Base-by-base conservation (phyloP, 2,888 invertebrate species). In the Drosophila recens region DNA sequence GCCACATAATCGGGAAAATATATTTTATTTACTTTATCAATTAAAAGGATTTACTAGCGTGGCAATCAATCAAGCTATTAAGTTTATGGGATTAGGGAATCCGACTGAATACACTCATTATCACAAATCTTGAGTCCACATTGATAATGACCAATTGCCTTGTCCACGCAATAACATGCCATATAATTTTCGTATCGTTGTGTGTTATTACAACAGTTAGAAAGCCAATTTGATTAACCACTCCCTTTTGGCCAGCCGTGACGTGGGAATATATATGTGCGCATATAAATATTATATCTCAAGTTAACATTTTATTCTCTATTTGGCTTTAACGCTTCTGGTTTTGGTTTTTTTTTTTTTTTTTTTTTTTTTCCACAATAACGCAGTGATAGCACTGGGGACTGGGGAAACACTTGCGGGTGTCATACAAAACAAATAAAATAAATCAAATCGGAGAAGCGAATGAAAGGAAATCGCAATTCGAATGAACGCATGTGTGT, bases 351-450 rank as follows among this genome's bases (percentile, higher is more conserved):
- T n/a, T n/a, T n/a, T n/a, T n/a, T n/a, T n/a, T n/a, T n/a, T n/a
- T n/a, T n/a, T n/a, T n/a, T n/a, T n/a, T 13, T 42, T 67, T 67
- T 6, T 40, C 75, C 90, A 78, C 82, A 62, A 52, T 48, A 36
- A 30, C 48, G 58, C 11, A 46, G 17, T 58, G 58, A 57, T 57
- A 57, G 45, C 45, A 13, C 8, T 38, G 46, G 30, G 27, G 17
- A 13, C n/a, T 83, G 81, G 78, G 73, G 77, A 75, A 87, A 71
- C 90, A 90, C 90, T 90, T 91, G 87, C 91, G 87, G 87, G 91
- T 91, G 90, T 87, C 90, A 90, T 80, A 89, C 85, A 91, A 90
- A 90, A 86, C 90, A 91, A 91, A 91, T 91, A 91, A 91, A 91
- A 91, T 91, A 91, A 91, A 91, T 91, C 91, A 91, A 90, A 85